These are phyloP conservation scores for Megalops cyprinoides DNA, from an alignment of 2,797 vertebrate species.

Conservation along the genomic window DNA sequence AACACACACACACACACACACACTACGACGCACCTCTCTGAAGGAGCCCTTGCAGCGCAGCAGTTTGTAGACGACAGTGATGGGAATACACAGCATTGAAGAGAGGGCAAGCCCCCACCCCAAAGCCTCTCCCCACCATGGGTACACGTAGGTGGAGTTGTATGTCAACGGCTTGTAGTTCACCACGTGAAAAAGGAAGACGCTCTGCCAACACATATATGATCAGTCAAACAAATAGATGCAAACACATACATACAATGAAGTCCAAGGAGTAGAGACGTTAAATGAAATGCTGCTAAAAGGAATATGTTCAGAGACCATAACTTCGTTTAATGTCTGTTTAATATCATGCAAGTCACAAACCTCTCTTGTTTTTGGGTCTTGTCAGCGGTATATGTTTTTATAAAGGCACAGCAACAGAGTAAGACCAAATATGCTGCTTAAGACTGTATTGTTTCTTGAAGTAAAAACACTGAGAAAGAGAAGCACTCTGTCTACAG, in stretches of 20 bases:
- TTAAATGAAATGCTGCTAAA: neutral
- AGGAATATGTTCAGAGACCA: neutral
- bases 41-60: constrained; percentile 86
- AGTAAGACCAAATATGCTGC: neutral
- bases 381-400: too few species aligned
- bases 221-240: constrained; percentile 19
- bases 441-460: neutral
- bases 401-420: too few species aligned
- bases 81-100: constrained; percentile 91
- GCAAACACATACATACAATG: constrained; percentile 17
- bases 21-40: constrained; percentile 83
- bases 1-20: neutral
- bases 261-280: neutral
- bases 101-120: constrained; percentile 88
- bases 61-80: constrained; percentile 83
- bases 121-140: constrained; percentile 84
- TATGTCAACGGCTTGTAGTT: constrained; percentile 90
- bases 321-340: too few species aligned
- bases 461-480: constrained; percentile 1
- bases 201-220: constrained; percentile 61
- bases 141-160: constrained; percentile 86
- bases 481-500: neutral
- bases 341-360: too few species aligned
- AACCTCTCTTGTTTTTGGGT: too few species aligned
- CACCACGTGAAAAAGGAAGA: constrained; percentile 89